Evolutionary conservation across 2,113 vertebrate species (phyloP).

Genomic region (Dicentrarchus labrax): DNA sequence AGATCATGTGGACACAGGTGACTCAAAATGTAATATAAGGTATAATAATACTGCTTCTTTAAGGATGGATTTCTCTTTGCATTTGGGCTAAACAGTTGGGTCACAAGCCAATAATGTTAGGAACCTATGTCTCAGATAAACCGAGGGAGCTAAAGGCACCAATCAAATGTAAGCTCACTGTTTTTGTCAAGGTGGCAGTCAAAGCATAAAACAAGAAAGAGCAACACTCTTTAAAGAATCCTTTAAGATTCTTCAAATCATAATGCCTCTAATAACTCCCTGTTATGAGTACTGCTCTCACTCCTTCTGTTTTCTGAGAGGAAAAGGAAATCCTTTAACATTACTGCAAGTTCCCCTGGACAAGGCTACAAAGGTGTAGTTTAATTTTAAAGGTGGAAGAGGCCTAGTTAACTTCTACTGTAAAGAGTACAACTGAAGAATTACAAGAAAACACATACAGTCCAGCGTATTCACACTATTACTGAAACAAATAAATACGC

Average conservation of each 20-base stretch:
- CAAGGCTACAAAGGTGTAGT: background rate
- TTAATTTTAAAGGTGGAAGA: background rate
- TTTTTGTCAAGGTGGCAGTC: background rate
- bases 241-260: background rate
- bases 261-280: too few species aligned
- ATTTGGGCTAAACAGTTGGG: background rate
- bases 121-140: background rate
- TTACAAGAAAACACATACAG: background rate
- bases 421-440: too few species aligned
- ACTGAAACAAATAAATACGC: background rate
- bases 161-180: background rate
- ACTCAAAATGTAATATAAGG: background rate
- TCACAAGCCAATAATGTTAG: background rate
- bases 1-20: background rate
- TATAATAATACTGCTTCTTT: background rate
- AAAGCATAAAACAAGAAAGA: background rate
- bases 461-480: background rate
- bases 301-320: background rate
- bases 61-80: background rate
- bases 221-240: background rate
- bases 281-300: background rate
- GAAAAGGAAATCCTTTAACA: background rate
- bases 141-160: background rate
- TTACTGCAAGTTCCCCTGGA: background rate
- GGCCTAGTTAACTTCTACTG: background rate